Base-by-base conservation (phyloP, 2,797 vertebrate species). In the Thripadectes ignobilis region DNA sequence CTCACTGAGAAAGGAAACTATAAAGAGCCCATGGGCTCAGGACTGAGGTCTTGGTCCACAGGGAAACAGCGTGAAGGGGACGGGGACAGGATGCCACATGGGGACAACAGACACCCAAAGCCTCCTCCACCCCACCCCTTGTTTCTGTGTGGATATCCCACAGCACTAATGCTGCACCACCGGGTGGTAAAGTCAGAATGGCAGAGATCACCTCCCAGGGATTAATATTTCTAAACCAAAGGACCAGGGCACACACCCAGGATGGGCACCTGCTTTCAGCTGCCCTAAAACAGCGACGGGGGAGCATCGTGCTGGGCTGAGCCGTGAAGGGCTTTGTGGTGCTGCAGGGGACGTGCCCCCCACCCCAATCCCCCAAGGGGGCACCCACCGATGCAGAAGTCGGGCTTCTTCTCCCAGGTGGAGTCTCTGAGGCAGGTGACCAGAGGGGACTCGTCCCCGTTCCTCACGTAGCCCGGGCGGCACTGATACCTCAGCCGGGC, bases 361-460 rank as follows among this genome's bases (percentile, higher is more conserved):
- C 26, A 7, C 39, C 51, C 27, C 19, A 2, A 7, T 0, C 68
- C 55, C 18, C 0, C 4, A 3, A 7, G 8, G 26, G 14, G 27
- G 7, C 14, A 93, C 95, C 2, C 74, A 93, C 91, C 45, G 14
- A 66, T 34, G 75, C 95, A 94, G 91, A 94, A 96, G 23, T 66
- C 15, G 4, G 34, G 3, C 9, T 14, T 4, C 6, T 0, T 4
- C 0, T 6, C 7, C 95, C 93, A 95, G 24, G 2, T 5, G 57
- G 73, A 69, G 78, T 6, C 3, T 39, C 12, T 0, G 7, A 12
- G 7, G 16, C 95, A 96, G 66, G 10, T 71, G 66, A 89, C 7
- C 1, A 0, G 0, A 9, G 18, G 29, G 32, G 21, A 2, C 26
- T 49, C 63, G 30, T 0, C 4, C 1, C 1, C 0, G 4, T 4